Percentiles rank a stretch among this genome's conserved stretches.
Conservation (phyloP, 2,888 invertebrate genomes). For the Leptopterna dolabrata region DNA sequence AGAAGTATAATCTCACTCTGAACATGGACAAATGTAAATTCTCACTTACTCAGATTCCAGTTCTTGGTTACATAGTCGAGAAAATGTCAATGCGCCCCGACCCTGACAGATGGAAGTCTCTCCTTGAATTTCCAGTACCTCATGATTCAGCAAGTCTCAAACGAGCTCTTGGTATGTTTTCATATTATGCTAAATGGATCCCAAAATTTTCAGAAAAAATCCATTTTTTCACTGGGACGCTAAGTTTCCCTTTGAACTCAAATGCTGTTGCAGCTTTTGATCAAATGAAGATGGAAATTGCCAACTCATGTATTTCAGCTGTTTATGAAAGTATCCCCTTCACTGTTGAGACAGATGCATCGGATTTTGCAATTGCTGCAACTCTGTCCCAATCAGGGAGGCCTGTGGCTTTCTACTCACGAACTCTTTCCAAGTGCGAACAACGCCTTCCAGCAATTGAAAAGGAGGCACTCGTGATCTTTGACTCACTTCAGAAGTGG, state of each 20-base stretch:
- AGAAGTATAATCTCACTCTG: neutral
- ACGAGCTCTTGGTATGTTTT: neutral
- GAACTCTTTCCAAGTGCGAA: constrained; percentile 54
- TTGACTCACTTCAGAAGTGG: constrained; percentile 60
- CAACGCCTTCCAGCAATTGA: constrained; percentile 57
- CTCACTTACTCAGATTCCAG: neutral
- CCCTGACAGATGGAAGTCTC: neutral
- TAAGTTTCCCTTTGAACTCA: no score
- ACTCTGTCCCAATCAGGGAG: neutral
- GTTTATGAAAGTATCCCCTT: no score
- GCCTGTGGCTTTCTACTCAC: constrained; percentile 56
- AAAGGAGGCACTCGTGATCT: constrained; percentile 61
- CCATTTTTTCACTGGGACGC: no score
- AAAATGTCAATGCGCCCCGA: neutral
- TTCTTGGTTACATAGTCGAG: neutral
- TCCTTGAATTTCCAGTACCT: neutral
- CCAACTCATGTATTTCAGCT: no score
- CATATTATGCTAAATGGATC: constrained; percentile 7
- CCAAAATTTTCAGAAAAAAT: no score
- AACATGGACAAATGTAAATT: neutral
- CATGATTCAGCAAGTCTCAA: neutral
- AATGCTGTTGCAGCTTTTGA: no score
- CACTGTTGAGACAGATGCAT: no score
- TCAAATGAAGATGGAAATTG: no score
- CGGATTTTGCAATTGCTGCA: constrained; percentile 39